Base-by-base conservation (phyloP, 2,797 vertebrate species). In the Naso thynnoides region DNA sequence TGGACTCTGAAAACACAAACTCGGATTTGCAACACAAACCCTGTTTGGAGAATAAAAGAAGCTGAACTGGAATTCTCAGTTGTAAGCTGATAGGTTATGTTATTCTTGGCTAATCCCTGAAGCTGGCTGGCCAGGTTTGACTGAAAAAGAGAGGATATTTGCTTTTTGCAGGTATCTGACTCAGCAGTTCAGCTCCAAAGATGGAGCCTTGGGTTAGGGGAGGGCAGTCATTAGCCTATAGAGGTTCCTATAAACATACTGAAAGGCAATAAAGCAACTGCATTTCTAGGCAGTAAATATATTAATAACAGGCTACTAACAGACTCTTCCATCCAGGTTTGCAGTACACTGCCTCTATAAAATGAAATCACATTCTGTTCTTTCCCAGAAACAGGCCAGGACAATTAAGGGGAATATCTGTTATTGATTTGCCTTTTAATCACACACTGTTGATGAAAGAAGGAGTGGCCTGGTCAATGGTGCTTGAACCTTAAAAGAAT, bases 101-200 rank as follows among this genome's bases (percentile, higher is more conserved):
- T 83, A 45, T 81, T 66, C 44, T 78, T 69, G 70, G 68, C 62
- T 79, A 54, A 71, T 80, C 70, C 70, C 54, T 38, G 45, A 59
- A 73, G 52, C 42, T 14, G 70, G 52, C 41, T 50, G 38, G 29
- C 54, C 64, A 52, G 54, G 65, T 81, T 41, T 33, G 50, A 64
- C 41, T 67, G 23, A 60, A 64, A 72, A 60, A 21, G 56, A 71
- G 62, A 29, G 49, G 44, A 38, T 31, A 8, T 59, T 71, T 73
- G 42, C 50, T 79, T 36, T 44, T 38, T 31, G 19, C 50, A 63
- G 26, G 50, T 54, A 45, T 59, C 56, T 72, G 76, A 78, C 67
- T 82, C 66, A 77, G 70, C 52, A 75, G 52, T 29, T 16, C 27
- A 24, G 41, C 58, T 54, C 47, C 44, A 24, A 54, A 63, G 24